These are phyloP conservation scores for Priocnemis perturbator DNA, from an alignment of 2,888 invertebrate genomes.

Conservation along the genomic window DNA sequence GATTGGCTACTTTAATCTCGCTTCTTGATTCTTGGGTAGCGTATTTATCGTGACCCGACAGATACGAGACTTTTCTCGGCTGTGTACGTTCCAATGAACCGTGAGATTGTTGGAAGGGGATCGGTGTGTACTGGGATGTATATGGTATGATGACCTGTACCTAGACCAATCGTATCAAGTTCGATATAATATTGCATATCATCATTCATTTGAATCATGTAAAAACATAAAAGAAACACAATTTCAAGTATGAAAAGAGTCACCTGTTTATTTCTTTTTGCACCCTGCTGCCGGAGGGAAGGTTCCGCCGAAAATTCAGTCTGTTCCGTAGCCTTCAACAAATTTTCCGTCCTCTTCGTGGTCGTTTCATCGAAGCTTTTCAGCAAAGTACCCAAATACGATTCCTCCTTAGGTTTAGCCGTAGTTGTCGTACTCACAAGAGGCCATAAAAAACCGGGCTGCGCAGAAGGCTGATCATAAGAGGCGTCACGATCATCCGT, in stretches of 20 bases:
- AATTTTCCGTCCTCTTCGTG: too few relatives aligned
- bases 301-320: neutral
- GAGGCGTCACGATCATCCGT: constrained; percentile 15
- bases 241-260: neutral
- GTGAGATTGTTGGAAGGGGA: constrained; percentile 75
- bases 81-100: constrained; percentile 57
- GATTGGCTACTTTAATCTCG: constrained; percentile 24
- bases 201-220: too few relatives aligned
- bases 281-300: constrained; percentile 42
- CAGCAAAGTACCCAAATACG: neutral
- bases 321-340: neutral
- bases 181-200: neutral
- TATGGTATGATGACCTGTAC: constrained; percentile 90
- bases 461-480: neutral
- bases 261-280: constrained; percentile 66
- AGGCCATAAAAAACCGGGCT: neutral
- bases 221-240: too few relatives aligned
- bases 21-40: constrained; percentile 64
- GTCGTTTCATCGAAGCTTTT: neutral
- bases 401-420: neutral
- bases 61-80: constrained; percentile 49
- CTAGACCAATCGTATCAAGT: constrained; percentile 58
- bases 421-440: constrained; percentile 3
- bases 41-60: constrained; percentile 67
- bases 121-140: constrained; percentile 79